These are phyloP conservation scores for Iselma pallidipennis DNA, from an alignment of 2,888 invertebrate genomes.

Conservation along the genomic window DNA sequence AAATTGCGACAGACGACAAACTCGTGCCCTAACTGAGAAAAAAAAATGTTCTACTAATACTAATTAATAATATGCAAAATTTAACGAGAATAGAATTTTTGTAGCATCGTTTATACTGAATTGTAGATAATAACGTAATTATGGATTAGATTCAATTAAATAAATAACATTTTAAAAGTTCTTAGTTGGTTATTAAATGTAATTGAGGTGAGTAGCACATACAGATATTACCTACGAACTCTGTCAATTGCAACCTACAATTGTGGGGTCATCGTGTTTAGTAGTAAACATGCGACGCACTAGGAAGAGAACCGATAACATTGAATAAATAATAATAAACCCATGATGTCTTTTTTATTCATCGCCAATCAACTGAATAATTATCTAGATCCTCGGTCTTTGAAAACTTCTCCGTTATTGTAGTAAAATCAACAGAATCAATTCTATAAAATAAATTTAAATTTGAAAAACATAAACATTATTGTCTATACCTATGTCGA, in stretches of 20 bases:
- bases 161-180: neutral
- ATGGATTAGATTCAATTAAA: neutral
- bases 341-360: constrained; percentile 15
- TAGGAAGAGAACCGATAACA: constrained; percentile 21
- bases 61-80: too few relatives aligned
- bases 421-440: neutral
- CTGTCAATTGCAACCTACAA: constrained; percentile 33
- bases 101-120: neutral
- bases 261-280: constrained; percentile 31
- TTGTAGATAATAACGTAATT: neutral
- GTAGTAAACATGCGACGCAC: constrained; percentile 28
- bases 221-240: neutral
- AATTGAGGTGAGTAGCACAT: constrained; percentile 3
- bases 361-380: constrained; percentile 15
- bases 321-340: constrained; percentile 19
- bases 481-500: too few relatives aligned
- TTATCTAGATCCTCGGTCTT: constrained; percentile 1
- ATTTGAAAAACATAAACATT: too few relatives aligned
- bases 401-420: neutral
- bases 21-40: neutral
- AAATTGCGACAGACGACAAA: constrained; percentile 35
- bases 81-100: neutral
- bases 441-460: neutral
- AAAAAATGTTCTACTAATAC: too few relatives aligned
- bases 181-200: neutral